These are phyloP conservation scores for Thyatira batis DNA, from an alignment of 2,888 invertebrate species.

Conservation along the genomic window DNA sequence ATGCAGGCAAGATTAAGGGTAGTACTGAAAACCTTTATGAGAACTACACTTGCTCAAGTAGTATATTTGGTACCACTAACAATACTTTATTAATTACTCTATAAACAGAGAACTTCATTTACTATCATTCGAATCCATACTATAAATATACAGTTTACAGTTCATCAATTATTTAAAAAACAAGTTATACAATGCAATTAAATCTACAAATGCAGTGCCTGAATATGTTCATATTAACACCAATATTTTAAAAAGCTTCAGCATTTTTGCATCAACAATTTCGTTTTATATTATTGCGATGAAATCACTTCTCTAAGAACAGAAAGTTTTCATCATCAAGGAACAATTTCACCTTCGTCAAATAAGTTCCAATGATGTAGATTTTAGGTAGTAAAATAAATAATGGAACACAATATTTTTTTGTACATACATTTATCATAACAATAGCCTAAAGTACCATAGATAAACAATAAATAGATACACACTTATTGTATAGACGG, in stretches of 20 bases:
- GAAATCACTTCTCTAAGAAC: background rate
- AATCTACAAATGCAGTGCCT: slow-evolving; percentile 31
- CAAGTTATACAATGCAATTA: slow-evolving; percentile 41
- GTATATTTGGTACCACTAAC: slow-evolving; percentile 12
- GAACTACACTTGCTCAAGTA: slow-evolving; percentile 6
- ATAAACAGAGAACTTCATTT: slow-evolving; percentile 28
- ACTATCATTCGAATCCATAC: slow-evolving; percentile 20
- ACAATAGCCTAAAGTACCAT: background rate
- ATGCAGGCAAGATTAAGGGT: background rate
- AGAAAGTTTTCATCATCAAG: background rate
- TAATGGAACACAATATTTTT: slow-evolving; percentile 1
- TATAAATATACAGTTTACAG: slow-evolving; percentile 34
- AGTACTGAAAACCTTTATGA: background rate
- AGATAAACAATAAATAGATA: slow-evolving; percentile 3
- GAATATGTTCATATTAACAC: slow-evolving; percentile 1
- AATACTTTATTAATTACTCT: slow-evolving; percentile 9
- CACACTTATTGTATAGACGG: slow-evolving; percentile 4
- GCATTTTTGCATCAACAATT: background rate
- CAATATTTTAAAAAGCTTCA: background rate
- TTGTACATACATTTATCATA: background rate
- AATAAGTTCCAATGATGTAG: background rate
- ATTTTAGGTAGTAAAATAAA: background rate
- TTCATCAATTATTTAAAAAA: slow-evolving; percentile 32
- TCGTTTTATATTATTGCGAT: background rate
- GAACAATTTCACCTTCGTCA: slow-evolving; percentile 1